A percentile compares a stretch with the other conserved stretches of the same genome.
Conservation (phyloP, 2,113 vertebrate species). For the Ivindomyrus marchei region DNA sequence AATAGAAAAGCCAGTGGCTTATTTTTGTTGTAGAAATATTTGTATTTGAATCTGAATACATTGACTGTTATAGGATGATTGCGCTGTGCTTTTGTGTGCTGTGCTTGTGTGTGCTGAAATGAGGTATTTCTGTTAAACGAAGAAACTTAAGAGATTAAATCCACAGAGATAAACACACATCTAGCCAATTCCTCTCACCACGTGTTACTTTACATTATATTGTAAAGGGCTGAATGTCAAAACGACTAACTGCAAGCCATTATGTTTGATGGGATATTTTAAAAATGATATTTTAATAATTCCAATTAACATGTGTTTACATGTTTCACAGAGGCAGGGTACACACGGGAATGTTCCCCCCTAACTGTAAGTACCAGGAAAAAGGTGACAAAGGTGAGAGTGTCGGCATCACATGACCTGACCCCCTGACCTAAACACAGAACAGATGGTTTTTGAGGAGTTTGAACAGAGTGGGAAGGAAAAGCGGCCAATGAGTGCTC, state of each 20-base stretch:
- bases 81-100: neutral
- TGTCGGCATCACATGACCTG: neutral
- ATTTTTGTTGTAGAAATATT: neutral
- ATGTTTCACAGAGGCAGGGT: too few species aligned
- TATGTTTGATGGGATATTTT: neutral
- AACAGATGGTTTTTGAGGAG: neutral
- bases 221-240: neutral
- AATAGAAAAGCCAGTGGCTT: neutral
- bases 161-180: neutral
- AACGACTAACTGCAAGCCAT: neutral
- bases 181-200: neutral
- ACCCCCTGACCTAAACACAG: neutral
- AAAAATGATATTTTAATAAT: neutral
- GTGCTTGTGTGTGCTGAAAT: neutral
- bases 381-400: neutral
- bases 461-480: neutral
- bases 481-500: neutral
- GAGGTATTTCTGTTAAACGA: neutral
- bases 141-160: neutral
- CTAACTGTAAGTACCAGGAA: too few species aligned
- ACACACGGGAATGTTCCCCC: too few species aligned
- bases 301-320: neutral
- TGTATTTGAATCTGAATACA: neutral
- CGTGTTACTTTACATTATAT: neutral
- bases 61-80: neutral